Base-by-base conservation (phyloP, 2,888 invertebrate genomes). In the Scotopteryx bipunctaria region DNA sequence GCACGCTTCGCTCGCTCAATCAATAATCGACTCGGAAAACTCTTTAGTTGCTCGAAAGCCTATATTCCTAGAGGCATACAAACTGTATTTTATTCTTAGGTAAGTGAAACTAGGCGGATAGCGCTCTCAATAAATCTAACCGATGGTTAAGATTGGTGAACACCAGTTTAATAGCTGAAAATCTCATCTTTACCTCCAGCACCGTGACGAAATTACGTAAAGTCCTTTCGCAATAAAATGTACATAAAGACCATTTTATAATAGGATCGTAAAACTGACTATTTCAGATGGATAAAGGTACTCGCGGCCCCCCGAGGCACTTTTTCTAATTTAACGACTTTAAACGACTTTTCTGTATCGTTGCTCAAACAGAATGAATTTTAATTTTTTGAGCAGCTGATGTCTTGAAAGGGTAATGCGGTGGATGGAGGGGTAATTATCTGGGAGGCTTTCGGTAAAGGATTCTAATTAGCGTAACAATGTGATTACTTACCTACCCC, bases 241-340 rank as follows among this genome's bases (percentile, higher is more conserved):
- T 71, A 71, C 82, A 81, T 89, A 89, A 90, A 87, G 86, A 83
- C 84, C 81, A 87, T 88, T 90, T 90, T 89, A 89, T 90, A 90
- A 90, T 88, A 82, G 87, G 81, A 71, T 81, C 84, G 76, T 89
- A 88, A 87, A 87, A 81, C 73, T 75, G 80, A 77, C 76, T 80
- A 71, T 76, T 73, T 71, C 63, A 64, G 64, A 61, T 55, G 73
- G 73, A 74, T 76, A 72, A 73, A 76, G 74, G 73, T 63, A 63
- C 46, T 52, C 23, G 6, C 16, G 27, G 58, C 55, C 59, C 66
- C 67, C 55, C 38, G 47, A 64, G 64, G 67, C 79, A 77, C 75
- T 82, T 84, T 84, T 83, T 82, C 76, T 79, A 82, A 85, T 82
- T 87, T 86, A 79, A 86, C 76, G 83, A 77, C 71, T 79, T 82